These are phyloP conservation scores for Paramormyrops kingsleyae DNA, from an alignment of 2,113 vertebrate species.

Conservation along the genomic window DNA sequence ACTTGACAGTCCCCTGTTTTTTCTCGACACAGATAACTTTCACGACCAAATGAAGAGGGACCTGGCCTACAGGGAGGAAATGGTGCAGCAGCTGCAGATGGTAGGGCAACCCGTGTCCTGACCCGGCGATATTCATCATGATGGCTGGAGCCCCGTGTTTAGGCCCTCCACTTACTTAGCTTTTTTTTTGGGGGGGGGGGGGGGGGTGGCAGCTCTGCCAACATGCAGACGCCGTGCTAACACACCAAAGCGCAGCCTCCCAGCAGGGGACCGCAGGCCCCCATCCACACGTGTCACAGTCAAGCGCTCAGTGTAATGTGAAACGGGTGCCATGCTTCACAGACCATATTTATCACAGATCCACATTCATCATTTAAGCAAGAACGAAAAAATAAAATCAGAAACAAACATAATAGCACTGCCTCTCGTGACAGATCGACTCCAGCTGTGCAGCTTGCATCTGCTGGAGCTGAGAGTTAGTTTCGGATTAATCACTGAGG, in stretches of 20 bases:
- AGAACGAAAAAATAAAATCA: not conserved
- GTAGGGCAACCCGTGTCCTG: constrained; percentile 48
- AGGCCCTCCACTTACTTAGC: not conserved
- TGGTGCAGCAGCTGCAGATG: constrained; percentile 97
- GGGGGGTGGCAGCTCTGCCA: not conserved
- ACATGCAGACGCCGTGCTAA: not conserved
- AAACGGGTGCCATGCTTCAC: not conserved
- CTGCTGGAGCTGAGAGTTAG: constrained; percentile 53
- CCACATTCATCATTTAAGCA: constrained; percentile 11
- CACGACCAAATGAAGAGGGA: constrained; percentile 98
- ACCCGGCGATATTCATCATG: not conserved
- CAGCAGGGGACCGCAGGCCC: not conserved
- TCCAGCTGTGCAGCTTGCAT: constrained; percentile 17
- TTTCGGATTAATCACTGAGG: not conserved
- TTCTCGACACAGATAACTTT: constrained; percentile 77
- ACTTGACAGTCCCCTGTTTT: constrained; percentile 15
- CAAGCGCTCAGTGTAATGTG: not conserved
- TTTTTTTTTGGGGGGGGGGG: not conserved
- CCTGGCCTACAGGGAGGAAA: constrained; percentile 93
- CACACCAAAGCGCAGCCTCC: not conserved
- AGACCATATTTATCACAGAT: not conserved
- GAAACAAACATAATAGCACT: constrained; percentile 10
- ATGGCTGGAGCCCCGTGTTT: not conserved
- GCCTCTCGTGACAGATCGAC: not conserved
- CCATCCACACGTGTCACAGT: not conserved